Percentiles rank a stretch among this genome's conserved stretches.
phyloP scores from a whole-genome alignment of 1,140 invertebrate genomes.

The Apocrypta bakeri region DNA sequence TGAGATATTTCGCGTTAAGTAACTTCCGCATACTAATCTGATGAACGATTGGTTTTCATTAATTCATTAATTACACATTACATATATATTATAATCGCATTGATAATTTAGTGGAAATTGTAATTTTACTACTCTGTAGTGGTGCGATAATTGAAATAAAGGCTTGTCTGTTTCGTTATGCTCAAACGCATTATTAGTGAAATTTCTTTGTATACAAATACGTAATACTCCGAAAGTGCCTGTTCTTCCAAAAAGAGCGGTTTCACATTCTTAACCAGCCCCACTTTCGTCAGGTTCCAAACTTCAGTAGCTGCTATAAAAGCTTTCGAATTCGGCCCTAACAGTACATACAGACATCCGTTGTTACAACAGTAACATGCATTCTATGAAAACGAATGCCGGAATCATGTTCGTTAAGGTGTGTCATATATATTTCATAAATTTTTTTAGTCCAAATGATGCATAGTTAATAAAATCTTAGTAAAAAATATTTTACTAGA shows the following conservation, averaged over 20 bases:
- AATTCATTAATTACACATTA: too few species aligned
- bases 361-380: not conserved
- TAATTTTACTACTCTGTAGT: too few species aligned
- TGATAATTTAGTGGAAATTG: too few species aligned
- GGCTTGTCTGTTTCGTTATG: not conserved
- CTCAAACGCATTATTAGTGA: not conserved
- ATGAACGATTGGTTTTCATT: too few species aligned
- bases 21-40: too few species aligned
- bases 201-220: not conserved
- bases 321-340: conserved; percentile 52
- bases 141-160: too few species aligned
- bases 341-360: conserved; percentile 8
- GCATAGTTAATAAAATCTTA: too few species aligned
- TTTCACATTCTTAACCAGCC: not conserved
- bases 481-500: too few species aligned
- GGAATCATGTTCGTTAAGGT: conserved; percentile 54
- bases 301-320: conserved; percentile 52
- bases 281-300: not conserved
- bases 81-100: too few species aligned
- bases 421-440: not conserved
- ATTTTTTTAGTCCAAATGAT: too few species aligned
- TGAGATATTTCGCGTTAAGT: too few species aligned
- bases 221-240: not conserved
- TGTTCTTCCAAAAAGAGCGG: not conserved
- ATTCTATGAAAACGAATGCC: not conserved